Percentiles rank a stretch among this genome's conserved stretches.
phyloP scores from a whole-genome alignment of 2,888 invertebrate genomes.

The Horisme vitalbata region DNA sequence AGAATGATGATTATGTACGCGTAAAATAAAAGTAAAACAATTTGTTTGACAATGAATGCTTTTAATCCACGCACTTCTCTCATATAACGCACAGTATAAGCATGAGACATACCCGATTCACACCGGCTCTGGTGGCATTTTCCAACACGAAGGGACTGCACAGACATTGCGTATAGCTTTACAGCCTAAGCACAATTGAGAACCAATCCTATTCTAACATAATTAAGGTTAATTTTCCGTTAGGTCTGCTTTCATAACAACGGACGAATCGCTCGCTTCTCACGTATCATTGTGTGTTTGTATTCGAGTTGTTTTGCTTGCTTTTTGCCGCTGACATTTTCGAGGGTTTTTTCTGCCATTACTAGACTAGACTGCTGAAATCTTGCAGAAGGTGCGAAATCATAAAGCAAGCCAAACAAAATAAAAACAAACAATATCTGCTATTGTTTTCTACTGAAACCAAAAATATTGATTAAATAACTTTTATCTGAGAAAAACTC shows the following conservation, averaged over 20 bases:
- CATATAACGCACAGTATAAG: slow-evolving; percentile 57
- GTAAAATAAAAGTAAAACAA: slow-evolving; percentile 1
- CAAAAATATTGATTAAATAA: too few relatives aligned
- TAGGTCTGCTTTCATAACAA: slow-evolving; percentile 73
- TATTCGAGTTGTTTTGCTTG: slow-evolving; percentile 79
- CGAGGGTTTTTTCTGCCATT: slow-evolving; percentile 20
- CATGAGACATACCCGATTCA: slow-evolving; percentile 78
- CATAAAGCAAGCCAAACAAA: slow-evolving; percentile 34
- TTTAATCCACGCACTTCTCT: slow-evolving; percentile 48
- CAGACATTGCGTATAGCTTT: slow-evolving; percentile 62
- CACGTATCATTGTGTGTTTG: slow-evolving; percentile 76
- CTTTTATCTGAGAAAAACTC: too few relatives aligned
- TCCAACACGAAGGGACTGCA: slow-evolving; percentile 49
- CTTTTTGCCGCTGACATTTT: slow-evolving; percentile 60
- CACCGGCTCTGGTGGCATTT: slow-evolving; percentile 69
- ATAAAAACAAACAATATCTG: neutral
- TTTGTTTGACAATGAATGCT: slow-evolving; percentile 21
- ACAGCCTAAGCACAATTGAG: slow-evolving; percentile 56
- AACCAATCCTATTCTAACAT: slow-evolving; percentile 50
- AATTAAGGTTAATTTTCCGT: slow-evolving; percentile 58
- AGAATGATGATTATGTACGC: slow-evolving; percentile 32
- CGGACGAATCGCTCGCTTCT: slow-evolving; percentile 71
- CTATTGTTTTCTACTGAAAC: too few relatives aligned
- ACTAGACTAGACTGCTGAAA: slow-evolving; percentile 22
- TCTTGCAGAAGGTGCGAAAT: neutral